phyloP scores from a whole-genome alignment of 2,888 invertebrate genomes.

The Netelia virgata region DNA sequence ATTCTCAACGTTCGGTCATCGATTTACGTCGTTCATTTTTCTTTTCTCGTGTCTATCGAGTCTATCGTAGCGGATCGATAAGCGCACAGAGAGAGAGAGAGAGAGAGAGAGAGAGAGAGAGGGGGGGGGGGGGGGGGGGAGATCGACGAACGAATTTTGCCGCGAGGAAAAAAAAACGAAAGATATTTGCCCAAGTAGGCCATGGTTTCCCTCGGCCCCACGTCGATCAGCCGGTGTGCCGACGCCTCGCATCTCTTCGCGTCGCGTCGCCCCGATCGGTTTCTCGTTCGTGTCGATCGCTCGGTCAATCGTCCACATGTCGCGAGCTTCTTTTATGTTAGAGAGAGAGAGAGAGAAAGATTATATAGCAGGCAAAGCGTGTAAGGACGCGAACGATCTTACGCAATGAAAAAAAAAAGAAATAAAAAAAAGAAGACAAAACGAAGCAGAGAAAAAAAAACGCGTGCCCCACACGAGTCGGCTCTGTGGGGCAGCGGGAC shows the following conservation, averaged over 20 bases:
- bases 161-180: constrained; percentile 18
- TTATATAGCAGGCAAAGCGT: neutral
- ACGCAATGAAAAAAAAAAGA: constrained; percentile 39
- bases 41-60: too few relatives aligned
- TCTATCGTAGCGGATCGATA: too few relatives aligned
- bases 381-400: constrained; percentile 56
- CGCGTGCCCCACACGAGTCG: constrained; percentile 33
- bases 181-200: constrained; percentile 64
- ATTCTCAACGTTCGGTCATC: too few relatives aligned
- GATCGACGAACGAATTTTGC: constrained; percentile 6
- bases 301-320: constrained; percentile 8
- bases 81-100: too few relatives aligned
- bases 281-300: constrained; percentile 22
- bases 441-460: neutral
- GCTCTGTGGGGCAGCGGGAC: constrained; percentile 22
- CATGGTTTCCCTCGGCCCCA: constrained; percentile 62
- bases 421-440: constrained; percentile 1
- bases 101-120: too few relatives aligned
- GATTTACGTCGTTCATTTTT: too few relatives aligned
- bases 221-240: constrained; percentile 28
- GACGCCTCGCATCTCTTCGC: constrained; percentile 17
- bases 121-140: too few relatives aligned
- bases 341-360: constrained; percentile 2
- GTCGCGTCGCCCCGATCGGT: constrained; percentile 23
- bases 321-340: neutral